Evolutionary conservation across 2,797 vertebrate species (phyloP).

Genomic region (Pangasius macronema): DNA sequence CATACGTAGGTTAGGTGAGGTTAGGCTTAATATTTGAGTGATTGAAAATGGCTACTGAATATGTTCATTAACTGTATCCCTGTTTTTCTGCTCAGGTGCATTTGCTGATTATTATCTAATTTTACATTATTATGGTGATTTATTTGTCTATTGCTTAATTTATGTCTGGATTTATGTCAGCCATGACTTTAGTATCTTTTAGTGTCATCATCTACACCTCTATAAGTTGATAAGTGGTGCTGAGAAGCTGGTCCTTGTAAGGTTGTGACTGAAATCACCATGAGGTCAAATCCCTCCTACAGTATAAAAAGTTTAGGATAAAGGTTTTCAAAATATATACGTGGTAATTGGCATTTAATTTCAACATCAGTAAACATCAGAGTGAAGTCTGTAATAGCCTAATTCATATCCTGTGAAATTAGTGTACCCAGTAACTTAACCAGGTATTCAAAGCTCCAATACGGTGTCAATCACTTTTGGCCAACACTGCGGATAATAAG

Average conservation of each 20-base stretch:
- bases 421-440: not conserved
- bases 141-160: not conserved
- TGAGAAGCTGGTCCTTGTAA: not conserved
- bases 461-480: not conserved
- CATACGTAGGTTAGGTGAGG: not conserved
- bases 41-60: not conserved
- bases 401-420: not conserved
- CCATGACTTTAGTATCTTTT: not conserved
- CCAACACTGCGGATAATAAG: not conserved
- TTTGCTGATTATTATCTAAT: not conserved
- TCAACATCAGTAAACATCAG: not conserved
- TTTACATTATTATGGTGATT: not conserved
- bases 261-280: not conserved
- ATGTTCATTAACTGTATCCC: not conserved
- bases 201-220: not conserved
- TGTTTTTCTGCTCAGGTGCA: not conserved
- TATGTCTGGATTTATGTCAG: not conserved
- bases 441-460: not conserved
- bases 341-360: not conserved
- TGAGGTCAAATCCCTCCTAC: not conserved
- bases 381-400: not conserved
- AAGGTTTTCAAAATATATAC: not conserved
- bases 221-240: not conserved
- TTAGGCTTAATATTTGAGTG: not conserved
- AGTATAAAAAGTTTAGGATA: not conserved